These are phyloP conservation scores for Neotoxoptera formosana DNA, from an alignment of 1,140 invertebrate species.

Conservation along the genomic window DNA sequence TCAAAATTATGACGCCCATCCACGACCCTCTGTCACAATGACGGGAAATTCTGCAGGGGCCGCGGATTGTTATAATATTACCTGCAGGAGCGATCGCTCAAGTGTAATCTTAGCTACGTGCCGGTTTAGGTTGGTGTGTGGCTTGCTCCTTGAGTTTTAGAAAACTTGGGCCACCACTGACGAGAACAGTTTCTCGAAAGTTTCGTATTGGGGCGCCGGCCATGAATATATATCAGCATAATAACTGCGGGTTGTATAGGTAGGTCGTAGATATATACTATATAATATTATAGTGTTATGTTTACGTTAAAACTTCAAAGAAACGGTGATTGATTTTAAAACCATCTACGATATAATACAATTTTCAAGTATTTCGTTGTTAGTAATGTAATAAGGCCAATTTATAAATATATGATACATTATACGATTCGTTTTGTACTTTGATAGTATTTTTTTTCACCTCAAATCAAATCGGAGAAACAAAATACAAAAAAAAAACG, in stretches of 20 bases:
- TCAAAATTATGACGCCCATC: not conserved
- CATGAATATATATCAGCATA: not conserved
- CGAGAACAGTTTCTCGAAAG: not conserved
- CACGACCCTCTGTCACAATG: too few relatives aligned
- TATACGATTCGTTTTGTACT: not conserved
- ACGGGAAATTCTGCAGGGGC: too few relatives aligned
- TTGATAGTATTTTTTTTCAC: not conserved
- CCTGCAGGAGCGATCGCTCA: too few relatives aligned
- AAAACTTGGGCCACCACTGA: not conserved
- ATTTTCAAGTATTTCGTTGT: not conserved
- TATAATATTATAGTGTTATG: not conserved
- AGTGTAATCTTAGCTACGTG: too few relatives aligned
- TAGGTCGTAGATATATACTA: too few relatives aligned
- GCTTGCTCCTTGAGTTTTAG: too few relatives aligned
- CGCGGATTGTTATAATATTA: too few relatives aligned
- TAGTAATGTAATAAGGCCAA: not conserved
- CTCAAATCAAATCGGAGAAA: not conserved
- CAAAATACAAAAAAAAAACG: not conserved
- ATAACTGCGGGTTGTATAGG: not conserved
- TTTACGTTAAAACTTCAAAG: not conserved
- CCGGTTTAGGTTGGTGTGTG: too few relatives aligned
- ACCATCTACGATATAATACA: not conserved
- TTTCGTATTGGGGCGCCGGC: not conserved
- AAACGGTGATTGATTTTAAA: not conserved
- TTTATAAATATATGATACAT: not conserved